A percentile compares a stretch with the other conserved stretches of the same genome.
These are phyloP conservation scores for Hipparchia sbordonii DNA, from an alignment of 2,888 invertebrate species.

Conservation along the genomic window DNA sequence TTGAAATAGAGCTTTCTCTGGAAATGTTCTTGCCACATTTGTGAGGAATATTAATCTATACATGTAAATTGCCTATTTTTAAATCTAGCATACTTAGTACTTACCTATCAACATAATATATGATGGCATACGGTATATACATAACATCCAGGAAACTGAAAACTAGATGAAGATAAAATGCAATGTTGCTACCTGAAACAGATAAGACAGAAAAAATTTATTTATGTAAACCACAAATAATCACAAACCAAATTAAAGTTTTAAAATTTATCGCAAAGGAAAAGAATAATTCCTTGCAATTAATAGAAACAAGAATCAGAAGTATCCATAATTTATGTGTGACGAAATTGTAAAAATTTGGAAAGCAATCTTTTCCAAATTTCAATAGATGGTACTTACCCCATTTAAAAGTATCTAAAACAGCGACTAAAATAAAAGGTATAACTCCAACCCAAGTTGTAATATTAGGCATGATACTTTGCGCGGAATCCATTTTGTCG, in stretches of 20 bases:
- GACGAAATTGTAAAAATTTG: no score
- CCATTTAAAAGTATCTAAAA: conserved; percentile 87
- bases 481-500: conserved; percentile 91
- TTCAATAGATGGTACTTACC: conserved; percentile 73
- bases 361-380: neutral
- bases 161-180: conserved; percentile 87
- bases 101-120: conserved; percentile 89
- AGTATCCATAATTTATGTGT: no score
- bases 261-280: neutral
- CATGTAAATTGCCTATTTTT: no score
- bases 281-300: neutral
- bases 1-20: neutral
- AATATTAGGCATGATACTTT: conserved; percentile 90
- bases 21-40: neutral
- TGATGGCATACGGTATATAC: conserved; percentile 91
- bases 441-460: conserved; percentile 89
- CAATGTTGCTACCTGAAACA: conserved; percentile 84
- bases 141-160: conserved; percentile 90
- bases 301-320: no score
- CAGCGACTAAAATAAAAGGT: conserved; percentile 88
- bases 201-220: conserved; percentile 4
- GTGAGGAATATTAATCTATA: neutral
- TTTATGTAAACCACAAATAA: neutral
- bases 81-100: conserved; percentile 32
- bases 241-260: neutral